A percentile compares a stretch with the other conserved stretches of the same genome.
These are phyloP conservation scores for Climacteris rufus DNA, from an alignment of 2,113 vertebrate genomes.

Conservation along the genomic window DNA sequence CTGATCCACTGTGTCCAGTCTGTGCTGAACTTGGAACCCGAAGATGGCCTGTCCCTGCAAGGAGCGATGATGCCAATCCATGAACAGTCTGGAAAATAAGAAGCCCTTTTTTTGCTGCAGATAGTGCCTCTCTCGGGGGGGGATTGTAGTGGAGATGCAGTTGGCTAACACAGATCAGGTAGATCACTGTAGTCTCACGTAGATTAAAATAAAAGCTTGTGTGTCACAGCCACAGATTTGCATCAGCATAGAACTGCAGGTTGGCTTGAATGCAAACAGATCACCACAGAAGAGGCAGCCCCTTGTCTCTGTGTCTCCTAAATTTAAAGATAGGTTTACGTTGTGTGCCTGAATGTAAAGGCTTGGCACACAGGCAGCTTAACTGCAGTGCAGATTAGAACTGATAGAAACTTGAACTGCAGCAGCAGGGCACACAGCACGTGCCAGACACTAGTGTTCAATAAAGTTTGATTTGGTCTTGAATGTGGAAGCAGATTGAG, in stretches of 20 bases:
- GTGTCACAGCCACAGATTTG: background rate
- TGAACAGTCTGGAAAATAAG: background rate
- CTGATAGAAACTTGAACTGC: background rate
- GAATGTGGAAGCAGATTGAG: background rate
- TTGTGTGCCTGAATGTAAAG: background rate
- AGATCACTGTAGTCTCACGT: background rate
- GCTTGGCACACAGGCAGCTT: background rate
- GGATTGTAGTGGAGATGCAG: background rate
- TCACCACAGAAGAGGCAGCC: background rate
- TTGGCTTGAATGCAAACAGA: background rate
- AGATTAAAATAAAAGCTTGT: background rate
- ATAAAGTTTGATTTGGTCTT: background rate
- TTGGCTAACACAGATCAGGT: background rate
- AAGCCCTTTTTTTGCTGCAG: background rate
- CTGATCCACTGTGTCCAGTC: background rate
- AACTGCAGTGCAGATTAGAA: background rate
- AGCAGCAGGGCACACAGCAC: background rate
- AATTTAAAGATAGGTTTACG: background rate
- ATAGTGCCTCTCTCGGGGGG: background rate
- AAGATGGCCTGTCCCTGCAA: conserved; percentile 39
- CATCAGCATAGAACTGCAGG: background rate
- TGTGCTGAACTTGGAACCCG: conserved; percentile 34
- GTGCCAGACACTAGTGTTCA: background rate
- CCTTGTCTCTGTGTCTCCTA: background rate
- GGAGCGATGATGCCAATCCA: background rate